Evolutionary conservation across 1,140 invertebrate genomes (phyloP).

Genomic region (Oreohelix idahoensis): DNA sequence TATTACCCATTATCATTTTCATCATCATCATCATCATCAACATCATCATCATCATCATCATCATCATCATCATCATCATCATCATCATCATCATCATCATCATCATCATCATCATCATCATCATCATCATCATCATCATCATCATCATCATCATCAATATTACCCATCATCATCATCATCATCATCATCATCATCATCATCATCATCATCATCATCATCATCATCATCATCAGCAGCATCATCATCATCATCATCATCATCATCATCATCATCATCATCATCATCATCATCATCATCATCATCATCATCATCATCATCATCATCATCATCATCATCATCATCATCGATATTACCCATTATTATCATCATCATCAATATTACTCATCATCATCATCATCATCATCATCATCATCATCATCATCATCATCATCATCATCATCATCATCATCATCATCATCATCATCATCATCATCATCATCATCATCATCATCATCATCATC

Average conservation of each 20-base stretch:
- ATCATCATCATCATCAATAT: background rate
- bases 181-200: too few species aligned
- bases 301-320: background rate
- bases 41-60: slow-evolving; percentile 3
- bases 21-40: background rate
- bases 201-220: too few species aligned
- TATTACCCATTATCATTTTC: slow-evolving; percentile 1
- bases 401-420: slow-evolving; percentile 20
- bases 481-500: too few species aligned
- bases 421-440: slow-evolving; percentile 18
- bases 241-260: too few species aligned
- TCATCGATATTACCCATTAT: background rate
- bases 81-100: background rate
- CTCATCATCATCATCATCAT: slow-evolving; percentile 2
- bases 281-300: too few species aligned
- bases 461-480: background rate
- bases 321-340: background rate
- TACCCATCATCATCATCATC: too few species aligned
- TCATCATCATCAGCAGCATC: too few species aligned
- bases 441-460: background rate
- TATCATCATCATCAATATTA: too few species aligned
- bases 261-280: too few species aligned
- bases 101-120: background rate
- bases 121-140: background rate
- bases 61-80: too few species aligned